Percentiles rank a stretch among this genome's conserved stretches.
These are phyloP conservation scores for Ceratina japonica DNA, from an alignment of 1,140 invertebrate genomes.

Conservation along the genomic window DNA sequence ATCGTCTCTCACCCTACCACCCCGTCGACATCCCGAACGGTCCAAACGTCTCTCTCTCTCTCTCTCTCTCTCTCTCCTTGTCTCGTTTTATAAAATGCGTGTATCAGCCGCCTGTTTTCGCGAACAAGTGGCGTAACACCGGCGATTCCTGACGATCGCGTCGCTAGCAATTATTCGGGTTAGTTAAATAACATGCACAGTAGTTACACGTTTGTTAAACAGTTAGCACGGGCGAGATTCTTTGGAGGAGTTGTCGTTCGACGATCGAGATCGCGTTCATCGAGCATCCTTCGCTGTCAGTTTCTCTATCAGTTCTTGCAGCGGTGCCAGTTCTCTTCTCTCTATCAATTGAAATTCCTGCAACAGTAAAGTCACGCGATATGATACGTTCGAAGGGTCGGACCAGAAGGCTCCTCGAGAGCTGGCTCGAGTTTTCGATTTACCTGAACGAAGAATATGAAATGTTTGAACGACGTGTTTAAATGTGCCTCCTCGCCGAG, in stretches of 20 bases:
- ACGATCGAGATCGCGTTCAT: constrained; percentile 78
- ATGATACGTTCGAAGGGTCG: too few species aligned
- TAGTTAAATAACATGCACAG: constrained; percentile 70
- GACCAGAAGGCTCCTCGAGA: too few species aligned
- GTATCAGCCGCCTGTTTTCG: constrained; percentile 31
- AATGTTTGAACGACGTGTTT: constrained; percentile 99
- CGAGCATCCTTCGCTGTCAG: constrained; percentile 92
- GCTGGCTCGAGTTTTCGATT: background rate
- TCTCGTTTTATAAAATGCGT: constrained; percentile 14
- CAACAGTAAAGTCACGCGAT: constrained; percentile 38
- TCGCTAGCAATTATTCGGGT: constrained; percentile 45
- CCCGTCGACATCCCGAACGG: background rate
- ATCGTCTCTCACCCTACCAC: constrained; percentile 42
- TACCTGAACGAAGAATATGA: constrained; percentile 99
- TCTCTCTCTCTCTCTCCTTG: background rate
- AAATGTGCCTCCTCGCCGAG: constrained; percentile 99
- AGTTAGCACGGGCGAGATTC: constrained; percentile 75
- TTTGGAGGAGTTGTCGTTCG: constrained; percentile 74
- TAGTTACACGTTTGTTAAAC: constrained; percentile 62
- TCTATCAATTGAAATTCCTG: constrained; percentile 99
- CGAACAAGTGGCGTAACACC: constrained; percentile 24
- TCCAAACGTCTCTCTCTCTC: too few species aligned
- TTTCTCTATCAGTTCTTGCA: constrained; percentile 98
- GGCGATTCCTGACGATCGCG: constrained; percentile 4
- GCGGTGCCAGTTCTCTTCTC: constrained; percentile 95